phyloP scores from a whole-genome alignment of 1,140 invertebrate species.

The Carposina sasakii region DNA sequence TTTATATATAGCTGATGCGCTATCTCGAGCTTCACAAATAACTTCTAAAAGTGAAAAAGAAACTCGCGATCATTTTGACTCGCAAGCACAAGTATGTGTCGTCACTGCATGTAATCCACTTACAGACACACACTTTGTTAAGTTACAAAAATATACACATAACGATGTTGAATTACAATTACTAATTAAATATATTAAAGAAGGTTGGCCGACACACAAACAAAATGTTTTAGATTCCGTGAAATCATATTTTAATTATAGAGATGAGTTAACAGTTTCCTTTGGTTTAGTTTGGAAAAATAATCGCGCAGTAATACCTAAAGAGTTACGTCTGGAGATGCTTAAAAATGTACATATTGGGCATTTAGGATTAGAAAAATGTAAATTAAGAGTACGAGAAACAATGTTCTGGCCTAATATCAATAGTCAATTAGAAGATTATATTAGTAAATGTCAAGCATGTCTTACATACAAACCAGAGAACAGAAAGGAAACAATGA shows the following conservation, averaged over 20 bases:
- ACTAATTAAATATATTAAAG: neutral
- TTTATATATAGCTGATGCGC: conserved; percentile 30
- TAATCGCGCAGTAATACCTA: conserved; percentile 40
- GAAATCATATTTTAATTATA: conserved; percentile 18
- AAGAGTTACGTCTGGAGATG: conserved; percentile 32
- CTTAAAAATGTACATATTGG: conserved; percentile 16
- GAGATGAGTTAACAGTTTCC: conserved; percentile 25
- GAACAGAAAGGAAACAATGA: conserved; percentile 37
- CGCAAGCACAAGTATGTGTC: neutral
- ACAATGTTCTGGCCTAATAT: conserved; percentile 6
- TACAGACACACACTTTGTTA: neutral
- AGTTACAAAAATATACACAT: neutral
- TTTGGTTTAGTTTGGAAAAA: conserved; percentile 38
- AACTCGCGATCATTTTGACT: neutral
- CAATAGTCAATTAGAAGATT: conserved; percentile 7
- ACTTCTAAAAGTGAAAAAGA: neutral
- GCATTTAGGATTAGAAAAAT: conserved; percentile 11
- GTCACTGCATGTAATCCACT: neutral
- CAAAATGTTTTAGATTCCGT: neutral
- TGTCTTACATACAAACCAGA: conserved; percentile 1
- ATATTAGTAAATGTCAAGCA: conserved; percentile 6
- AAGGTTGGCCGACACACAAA: conserved; percentile 8
- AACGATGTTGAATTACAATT: neutral
- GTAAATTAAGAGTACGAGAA: conserved; percentile 7
- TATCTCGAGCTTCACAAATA: conserved; percentile 10